Evolutionary conservation across 1,140 invertebrate genomes (phyloP).

Genomic region (Zaprionus davidi): DNA sequence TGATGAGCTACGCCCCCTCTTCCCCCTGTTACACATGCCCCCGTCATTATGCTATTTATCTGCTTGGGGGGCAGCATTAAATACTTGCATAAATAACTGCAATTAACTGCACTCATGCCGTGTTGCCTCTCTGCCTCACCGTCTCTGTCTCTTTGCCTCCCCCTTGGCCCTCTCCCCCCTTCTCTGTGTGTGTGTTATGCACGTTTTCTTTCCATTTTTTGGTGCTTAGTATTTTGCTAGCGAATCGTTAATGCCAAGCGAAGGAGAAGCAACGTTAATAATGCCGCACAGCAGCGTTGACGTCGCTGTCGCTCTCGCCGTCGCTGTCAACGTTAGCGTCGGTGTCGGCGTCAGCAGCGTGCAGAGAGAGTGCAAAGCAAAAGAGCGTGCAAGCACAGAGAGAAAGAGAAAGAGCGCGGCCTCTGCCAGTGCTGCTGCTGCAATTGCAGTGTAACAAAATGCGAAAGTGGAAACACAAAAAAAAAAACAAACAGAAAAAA

Average conservation of each 20-base stretch:
- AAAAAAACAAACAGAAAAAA: neutral
- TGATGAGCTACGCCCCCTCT: neutral
- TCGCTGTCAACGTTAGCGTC: neutral
- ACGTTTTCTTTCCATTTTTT: conserved; percentile 8
- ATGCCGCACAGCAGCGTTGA: conserved; percentile 22
- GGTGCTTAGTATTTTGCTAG: conserved; percentile 42
- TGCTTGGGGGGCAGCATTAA: neutral
- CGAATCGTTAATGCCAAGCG: conserved; percentile 46
- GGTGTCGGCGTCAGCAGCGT: neutral
- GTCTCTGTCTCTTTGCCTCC: neutral
- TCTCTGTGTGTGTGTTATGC: neutral
- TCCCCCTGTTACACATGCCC: neutral
- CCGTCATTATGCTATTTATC: neutral
- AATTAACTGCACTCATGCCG: conserved; percentile 12
- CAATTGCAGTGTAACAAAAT: conserved; percentile 42
- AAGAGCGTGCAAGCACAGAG: neutral
- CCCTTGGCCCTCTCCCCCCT: no score
- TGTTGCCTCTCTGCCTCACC: conserved; percentile 7
- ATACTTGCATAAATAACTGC: conserved; percentile 8
- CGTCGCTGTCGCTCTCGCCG: neutral
- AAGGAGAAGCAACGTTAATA: conserved; percentile 53
- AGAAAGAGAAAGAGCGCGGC: conserved; percentile 8
- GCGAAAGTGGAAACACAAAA: conserved; percentile 19
- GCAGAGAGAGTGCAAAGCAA: neutral
- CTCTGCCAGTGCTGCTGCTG: conserved; percentile 18